Base-by-base conservation (phyloP, 1,140 invertebrate genomes). In the Zaprionus ornatus region DNA sequence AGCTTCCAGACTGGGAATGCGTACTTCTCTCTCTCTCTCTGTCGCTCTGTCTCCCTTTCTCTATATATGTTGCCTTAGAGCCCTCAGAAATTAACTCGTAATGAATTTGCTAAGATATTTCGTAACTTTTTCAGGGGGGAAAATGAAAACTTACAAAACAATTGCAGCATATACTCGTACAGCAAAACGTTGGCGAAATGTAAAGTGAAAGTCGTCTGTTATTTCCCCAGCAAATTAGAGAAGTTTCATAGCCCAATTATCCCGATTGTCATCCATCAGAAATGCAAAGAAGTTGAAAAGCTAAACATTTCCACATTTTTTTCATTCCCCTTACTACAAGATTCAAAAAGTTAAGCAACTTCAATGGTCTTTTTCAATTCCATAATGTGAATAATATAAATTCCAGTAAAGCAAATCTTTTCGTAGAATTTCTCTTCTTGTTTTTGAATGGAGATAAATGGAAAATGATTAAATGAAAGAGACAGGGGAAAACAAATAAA, bases 401-500 rank as follows among this genome's bases (percentile, higher is more conserved):
- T 32, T 10, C 29, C 9, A 32, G 29, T 32, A 32, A 32, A 3
- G 29, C 29, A 32, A 32, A 32, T 32, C 29, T 32, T 32, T 32
- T 32, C 7, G 9, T 32, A 9, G 9, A 10, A 32, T 32, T 32
- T 9, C 29, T 32, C n/a, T n/a, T n/a, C n/a, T n/a, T n/a, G n/a
- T n/a, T n/a, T 40, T 40, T 40, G 15, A 5, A 40, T 40, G 4
- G 15, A 40, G 37, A 40, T 40, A n/a, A n/a, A n/a, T 40, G 3
- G 6, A 40, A 40, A n/a, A 6, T 40, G 37, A 40, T 40, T 15
- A 40, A 15, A 40, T 15, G 5, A 5, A 7, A 17, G n/a, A 45
- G 40, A 17, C 5, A 17, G 40, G n/a, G 40, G 2, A 17, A 45
- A 45, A 64, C 77, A 83, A 83, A 86, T 83, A 77, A 83, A 77